Evolutionary conservation across 2,797 vertebrate genomes (phyloP).

Genomic region (Acanthornis magna): DNA sequence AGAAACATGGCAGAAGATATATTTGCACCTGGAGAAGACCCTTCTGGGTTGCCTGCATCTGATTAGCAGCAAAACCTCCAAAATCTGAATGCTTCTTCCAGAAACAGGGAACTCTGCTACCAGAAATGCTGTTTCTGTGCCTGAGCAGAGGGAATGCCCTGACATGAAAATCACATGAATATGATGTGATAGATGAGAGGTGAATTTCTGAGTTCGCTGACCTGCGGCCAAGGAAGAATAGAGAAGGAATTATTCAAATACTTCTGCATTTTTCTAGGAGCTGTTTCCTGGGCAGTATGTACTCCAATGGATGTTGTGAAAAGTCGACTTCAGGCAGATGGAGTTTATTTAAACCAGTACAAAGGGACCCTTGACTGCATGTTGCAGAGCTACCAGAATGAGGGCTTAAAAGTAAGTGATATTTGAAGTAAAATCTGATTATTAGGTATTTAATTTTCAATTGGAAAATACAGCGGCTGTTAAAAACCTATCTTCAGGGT

Average conservation of each 20-base stretch:
- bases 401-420: conserved; percentile 88
- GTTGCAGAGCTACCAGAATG: conserved; percentile 86
- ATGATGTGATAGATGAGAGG: not conserved
- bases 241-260: not conserved
- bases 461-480: not conserved
- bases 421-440: not conserved
- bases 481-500: not conserved
- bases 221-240: not conserved
- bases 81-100: not conserved
- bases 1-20: not conserved
- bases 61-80: not conserved
- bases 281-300: conserved; percentile 92
- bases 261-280: conserved; percentile 79
- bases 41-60: not conserved
- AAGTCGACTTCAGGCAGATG: conserved; percentile 94
- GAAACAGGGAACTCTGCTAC: not conserved
- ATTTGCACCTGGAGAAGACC: not conserved
- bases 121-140: not conserved
- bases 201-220: not conserved
- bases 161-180: not conserved
- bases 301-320: conserved; percentile 96
- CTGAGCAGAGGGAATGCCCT: not conserved
- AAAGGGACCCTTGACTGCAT: conserved; percentile 90
- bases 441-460: not conserved
- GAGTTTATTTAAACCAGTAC: conserved; percentile 86